These are phyloP conservation scores for Plotosus lineatus DNA, from an alignment of 2,113 vertebrate genomes.

Conservation along the genomic window DNA sequence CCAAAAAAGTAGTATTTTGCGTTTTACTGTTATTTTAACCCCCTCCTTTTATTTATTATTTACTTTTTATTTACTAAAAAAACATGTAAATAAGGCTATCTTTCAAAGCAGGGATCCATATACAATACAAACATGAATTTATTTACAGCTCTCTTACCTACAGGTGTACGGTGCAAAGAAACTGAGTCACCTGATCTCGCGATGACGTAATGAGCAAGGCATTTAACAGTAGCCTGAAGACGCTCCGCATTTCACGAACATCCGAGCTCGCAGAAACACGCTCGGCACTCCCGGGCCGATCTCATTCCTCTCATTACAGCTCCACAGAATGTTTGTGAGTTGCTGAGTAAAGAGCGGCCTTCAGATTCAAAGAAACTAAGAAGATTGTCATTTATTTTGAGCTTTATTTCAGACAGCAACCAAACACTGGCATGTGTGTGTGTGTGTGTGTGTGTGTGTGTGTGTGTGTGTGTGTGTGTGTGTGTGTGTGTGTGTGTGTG, in stretches of 20 bases:
- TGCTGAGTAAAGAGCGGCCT: constrained; percentile 73
- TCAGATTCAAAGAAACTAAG: constrained; percentile 90
- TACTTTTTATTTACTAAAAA: constrained; percentile 73
- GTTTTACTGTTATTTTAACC: constrained; percentile 53
- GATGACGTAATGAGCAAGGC: constrained; percentile 96
- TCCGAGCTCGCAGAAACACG: constrained; percentile 48
- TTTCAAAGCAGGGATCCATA: constrained; percentile 95
- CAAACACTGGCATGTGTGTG: constrained; percentile 74
- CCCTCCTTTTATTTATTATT: constrained; percentile 75
- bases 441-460: constrained; percentile 31
- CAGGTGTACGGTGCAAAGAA: constrained; percentile 94
- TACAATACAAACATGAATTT: constrained; percentile 94
- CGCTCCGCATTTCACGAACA: constrained; percentile 59
- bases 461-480: no score
- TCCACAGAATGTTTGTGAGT: constrained; percentile 62
- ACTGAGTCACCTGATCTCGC: constrained; percentile 86
- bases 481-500: neutral
- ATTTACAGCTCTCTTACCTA: constrained; percentile 98
- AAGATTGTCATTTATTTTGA: constrained; percentile 91
- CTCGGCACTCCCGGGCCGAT: constrained; percentile 40
- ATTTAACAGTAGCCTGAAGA: constrained; percentile 88
- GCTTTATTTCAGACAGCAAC: constrained; percentile 88
- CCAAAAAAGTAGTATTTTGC: constrained; percentile 75
- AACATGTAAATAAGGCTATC: constrained; percentile 95
- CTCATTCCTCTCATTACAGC: neutral